Base-by-base conservation (phyloP, 2,888 invertebrate genomes). In the Synergus laeviventris region DNA sequence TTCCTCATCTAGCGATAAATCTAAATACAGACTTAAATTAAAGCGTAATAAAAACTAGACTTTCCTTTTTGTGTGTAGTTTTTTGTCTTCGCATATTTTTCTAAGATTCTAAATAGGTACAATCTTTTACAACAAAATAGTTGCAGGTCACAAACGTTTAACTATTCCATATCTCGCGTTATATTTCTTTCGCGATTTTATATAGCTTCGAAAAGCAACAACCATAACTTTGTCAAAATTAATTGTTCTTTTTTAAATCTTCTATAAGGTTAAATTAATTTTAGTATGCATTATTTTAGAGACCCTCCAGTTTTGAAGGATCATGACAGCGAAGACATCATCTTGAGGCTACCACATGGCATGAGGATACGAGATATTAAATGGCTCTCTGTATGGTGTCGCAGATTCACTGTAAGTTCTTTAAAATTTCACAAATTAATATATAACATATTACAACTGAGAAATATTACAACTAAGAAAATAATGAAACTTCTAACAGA, bases 321-420 rank as follows among this genome's bases (percentile, higher is more conserved):
- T 75, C 95, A 96, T 92, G 94, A 94, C 89, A 94, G 95, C 91
- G 93, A 95, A 49, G 96, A 97, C 92, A 94, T 97, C 87, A 94
- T 97, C 85, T 93, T 98, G 87, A 93, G 95, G 86, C 93, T 98
- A 89, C 97, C 97, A 75, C 94, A 94, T 85, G 96, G 96, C 80
- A 96, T 96, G 91, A 94, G 96, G 91, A 94, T 98, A 90, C 93
- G 95, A 86, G 97, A 98, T 92, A 96, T 97, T 92, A 94, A 95
- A 91, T 98, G 97, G 97, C 93, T 98, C 84, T 96, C 97, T 82
- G 96, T 98, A 66, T 98, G 97, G 97, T 97, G 97, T 92, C 92
- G 96, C 84, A 93, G 97, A 89, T 97, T 97, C 91, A 96, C 97
- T 87, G 97, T 97, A 91, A 95, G 95, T 92, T 59, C 16, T 14